A percentile compares a stretch with the other conserved stretches of the same genome.
phyloP scores from a whole-genome alignment of 2,797 vertebrate species.

The Gorsachius magnificus region DNA sequence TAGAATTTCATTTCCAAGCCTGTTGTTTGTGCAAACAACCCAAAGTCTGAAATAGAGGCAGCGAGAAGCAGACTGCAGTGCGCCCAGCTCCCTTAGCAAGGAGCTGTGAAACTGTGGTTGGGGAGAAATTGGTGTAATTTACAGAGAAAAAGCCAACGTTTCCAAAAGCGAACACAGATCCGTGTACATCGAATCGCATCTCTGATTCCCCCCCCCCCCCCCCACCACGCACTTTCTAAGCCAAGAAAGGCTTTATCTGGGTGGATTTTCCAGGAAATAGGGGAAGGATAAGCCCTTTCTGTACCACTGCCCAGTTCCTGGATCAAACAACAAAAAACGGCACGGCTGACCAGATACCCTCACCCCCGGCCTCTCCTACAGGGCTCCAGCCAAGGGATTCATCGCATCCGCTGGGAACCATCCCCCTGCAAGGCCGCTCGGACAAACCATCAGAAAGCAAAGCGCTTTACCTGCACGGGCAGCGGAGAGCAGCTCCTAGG shows the following conservation, averaged over 20 bases:
- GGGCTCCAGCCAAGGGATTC: not conserved
- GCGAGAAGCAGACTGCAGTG: not conserved
- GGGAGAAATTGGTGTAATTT: not conserved
- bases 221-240: not conserved
- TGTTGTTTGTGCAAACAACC: not conserved
- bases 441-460: fast-evolving
- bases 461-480: not conserved
- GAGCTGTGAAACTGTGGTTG: not conserved
- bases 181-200: fast-evolving
- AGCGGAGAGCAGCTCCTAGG: not conserved
- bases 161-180: not conserved
- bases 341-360: fast-evolving
- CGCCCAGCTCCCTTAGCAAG: not conserved
- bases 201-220: not conserved
- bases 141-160: not conserved
- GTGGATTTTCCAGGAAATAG: not conserved
- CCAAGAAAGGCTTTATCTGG: not conserved
- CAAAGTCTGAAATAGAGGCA: not conserved
- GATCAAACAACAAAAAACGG: fast-evolving
- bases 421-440: not conserved
- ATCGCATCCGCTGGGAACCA: not conserved
- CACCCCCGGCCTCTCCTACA: not conserved
- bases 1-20: not conserved
- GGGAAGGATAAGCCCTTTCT: not conserved
- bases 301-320: not conserved